Evolutionary conservation across 2,797 vertebrate species (phyloP).

Genomic region (Helicolenus hilgendorfi): DNA sequence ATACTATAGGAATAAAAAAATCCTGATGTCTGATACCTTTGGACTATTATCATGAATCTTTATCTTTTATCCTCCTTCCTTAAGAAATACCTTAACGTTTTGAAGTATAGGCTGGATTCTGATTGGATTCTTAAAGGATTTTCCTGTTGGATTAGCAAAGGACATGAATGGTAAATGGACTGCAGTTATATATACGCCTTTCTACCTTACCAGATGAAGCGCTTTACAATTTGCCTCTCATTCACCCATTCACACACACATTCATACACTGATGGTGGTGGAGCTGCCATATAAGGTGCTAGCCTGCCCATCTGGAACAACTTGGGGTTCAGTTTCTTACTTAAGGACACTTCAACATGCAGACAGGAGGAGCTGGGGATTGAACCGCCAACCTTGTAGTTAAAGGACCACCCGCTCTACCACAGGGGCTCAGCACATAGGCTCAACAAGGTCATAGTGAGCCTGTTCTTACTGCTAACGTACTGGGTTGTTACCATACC

Average conservation of each 20-base stretch:
- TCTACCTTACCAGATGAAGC: neutral
- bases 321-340: too few species aligned
- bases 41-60: neutral
- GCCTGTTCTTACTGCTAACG: neutral
- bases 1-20: neutral
- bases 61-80: constrained; percentile 5
- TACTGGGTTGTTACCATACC: neutral
- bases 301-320: neutral
- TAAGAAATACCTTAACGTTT: neutral
- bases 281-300: neutral
- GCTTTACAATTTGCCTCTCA: neutral
- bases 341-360: too few species aligned
- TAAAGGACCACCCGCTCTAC: too few species aligned
- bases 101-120: neutral
- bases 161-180: neutral
- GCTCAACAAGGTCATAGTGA: neutral
- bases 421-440: neutral
- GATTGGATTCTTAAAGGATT: neutral
- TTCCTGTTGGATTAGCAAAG: neutral
- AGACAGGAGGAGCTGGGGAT: too few species aligned
- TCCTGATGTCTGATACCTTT: neutral
- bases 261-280: neutral
- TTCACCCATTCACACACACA: neutral
- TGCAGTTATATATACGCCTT: neutral
- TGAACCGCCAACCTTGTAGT: too few species aligned